phyloP scores from a whole-genome alignment of 2,113 vertebrate species.

The Prietella phreatophila region DNA sequence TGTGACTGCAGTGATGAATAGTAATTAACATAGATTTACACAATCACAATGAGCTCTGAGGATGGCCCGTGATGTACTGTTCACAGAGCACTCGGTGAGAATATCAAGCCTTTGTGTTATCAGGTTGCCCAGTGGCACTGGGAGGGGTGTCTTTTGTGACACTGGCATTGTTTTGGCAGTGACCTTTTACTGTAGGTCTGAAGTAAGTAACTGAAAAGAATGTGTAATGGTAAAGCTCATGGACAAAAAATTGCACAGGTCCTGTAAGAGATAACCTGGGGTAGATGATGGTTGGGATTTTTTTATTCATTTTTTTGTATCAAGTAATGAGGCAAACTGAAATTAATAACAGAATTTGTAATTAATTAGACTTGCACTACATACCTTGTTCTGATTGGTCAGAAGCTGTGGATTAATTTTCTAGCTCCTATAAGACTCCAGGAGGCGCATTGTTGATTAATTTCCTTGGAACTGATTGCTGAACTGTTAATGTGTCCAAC shows the following conservation, averaged over 20 bases:
- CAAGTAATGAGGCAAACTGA: background rate
- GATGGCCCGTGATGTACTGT: background rate
- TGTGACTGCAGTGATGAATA: background rate
- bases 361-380: background rate
- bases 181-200: background rate
- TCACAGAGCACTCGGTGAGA: background rate
- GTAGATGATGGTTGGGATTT: background rate
- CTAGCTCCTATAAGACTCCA: background rate
- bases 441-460: background rate
- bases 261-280: background rate
- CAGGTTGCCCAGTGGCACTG: background rate
- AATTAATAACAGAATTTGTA: background rate
- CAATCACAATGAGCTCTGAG: background rate
- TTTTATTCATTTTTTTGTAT: background rate
- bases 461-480: background rate
- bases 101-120: background rate
- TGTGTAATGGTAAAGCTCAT: background rate
- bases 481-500: background rate
- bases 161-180: background rate
- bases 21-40: constrained; percentile 12
- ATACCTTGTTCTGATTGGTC: background rate
- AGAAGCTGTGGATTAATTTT: background rate
- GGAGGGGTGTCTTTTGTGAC: background rate
- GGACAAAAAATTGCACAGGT: background rate
- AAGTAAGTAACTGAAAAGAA: background rate